phyloP scores from a whole-genome alignment of 2,888 invertebrate species.

The Brenthis hecate region DNA sequence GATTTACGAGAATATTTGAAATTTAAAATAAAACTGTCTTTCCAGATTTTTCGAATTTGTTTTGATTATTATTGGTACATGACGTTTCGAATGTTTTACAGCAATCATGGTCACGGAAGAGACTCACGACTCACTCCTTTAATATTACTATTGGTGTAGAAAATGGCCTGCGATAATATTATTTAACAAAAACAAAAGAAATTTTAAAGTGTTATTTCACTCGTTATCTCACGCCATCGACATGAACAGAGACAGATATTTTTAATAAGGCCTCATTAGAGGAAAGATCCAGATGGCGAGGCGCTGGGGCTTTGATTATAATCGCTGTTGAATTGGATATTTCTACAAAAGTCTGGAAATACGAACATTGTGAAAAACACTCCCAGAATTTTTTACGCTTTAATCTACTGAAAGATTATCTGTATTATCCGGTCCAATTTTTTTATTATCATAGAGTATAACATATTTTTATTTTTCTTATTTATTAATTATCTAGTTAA shows the following conservation, averaged over 20 bases:
- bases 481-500: too few species aligned
- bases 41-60: too few species aligned
- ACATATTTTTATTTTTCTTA: too few species aligned
- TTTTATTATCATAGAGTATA: too few species aligned
- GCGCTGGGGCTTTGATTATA: constrained; percentile 11
- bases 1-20: too few species aligned
- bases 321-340: constrained; percentile 1
- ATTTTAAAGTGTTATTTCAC: constrained; percentile 25
- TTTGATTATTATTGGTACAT: too few species aligned
- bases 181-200: constrained; percentile 13
- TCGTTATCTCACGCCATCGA: constrained; percentile 25
- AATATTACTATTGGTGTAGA: not conserved
- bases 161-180: constrained; percentile 3
- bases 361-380: not conserved
- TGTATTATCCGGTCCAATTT: too few species aligned
- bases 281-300: constrained; percentile 22
- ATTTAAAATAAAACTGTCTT: too few species aligned
- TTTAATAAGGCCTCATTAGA: constrained; percentile 32
- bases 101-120: too few species aligned
- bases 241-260: constrained; percentile 29
- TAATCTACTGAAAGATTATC: too few species aligned
- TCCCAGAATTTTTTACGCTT: not conserved
- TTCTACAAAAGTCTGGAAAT: constrained; percentile 2
- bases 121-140: too few species aligned
- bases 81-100: too few species aligned